phyloP scores from a whole-genome alignment of 2,113 vertebrate genomes.

The Penelope pileata region DNA sequence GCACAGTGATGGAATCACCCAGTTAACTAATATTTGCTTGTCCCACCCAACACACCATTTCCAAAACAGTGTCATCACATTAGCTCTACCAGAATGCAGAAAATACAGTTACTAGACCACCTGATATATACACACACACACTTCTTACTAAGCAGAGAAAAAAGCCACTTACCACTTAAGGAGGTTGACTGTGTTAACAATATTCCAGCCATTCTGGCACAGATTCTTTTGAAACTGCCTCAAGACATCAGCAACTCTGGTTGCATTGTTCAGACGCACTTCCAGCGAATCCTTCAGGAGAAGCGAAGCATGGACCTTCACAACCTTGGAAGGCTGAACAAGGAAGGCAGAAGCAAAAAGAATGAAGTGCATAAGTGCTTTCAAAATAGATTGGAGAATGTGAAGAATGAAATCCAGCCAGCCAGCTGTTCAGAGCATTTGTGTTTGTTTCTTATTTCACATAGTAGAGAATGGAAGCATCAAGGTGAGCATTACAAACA shows the following conservation, averaged over 20 bases:
- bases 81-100: background rate
- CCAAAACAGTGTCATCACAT: background rate
- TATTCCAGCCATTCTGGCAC: constrained; percentile 67
- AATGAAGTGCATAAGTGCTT: background rate
- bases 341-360: background rate
- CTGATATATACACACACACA: accelerated
- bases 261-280: constrained; percentile 79
- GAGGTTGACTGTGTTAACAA: constrained; percentile 69
- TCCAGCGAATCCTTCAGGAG: constrained; percentile 79
- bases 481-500: background rate
- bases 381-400: background rate
- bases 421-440: background rate
- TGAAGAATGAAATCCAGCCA: background rate
- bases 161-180: constrained; percentile 72
- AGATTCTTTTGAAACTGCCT: constrained; percentile 80
- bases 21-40: background rate
- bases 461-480: background rate
- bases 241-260: constrained; percentile 81
- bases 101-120: background rate
- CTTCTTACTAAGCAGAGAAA: background rate
- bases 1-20: no score
- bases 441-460: background rate
- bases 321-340: constrained; percentile 77
- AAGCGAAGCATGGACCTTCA: constrained; percentile 82
- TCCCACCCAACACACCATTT: background rate